These are phyloP conservation scores for Solen grandis DNA, from an alignment of 1,140 invertebrate genomes.

Conservation along the genomic window DNA sequence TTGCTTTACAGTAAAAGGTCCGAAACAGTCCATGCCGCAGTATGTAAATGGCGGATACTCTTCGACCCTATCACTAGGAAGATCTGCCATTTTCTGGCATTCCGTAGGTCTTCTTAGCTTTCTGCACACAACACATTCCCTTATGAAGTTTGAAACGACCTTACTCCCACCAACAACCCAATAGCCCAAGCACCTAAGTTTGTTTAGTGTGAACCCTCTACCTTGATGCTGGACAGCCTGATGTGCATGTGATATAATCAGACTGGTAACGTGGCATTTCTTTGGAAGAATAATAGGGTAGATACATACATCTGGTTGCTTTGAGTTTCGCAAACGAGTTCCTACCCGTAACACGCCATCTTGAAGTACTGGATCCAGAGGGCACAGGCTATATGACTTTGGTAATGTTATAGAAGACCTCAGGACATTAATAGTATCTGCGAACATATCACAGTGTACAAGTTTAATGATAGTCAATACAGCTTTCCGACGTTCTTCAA, in stretches of 20 bases:
- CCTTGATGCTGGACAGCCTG: constrained; percentile 49
- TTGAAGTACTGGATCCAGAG: constrained; percentile 29
- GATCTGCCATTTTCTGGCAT: constrained; percentile 53
- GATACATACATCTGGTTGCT: not conserved
- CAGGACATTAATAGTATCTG: constrained; percentile 16
- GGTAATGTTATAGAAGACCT: not conserved
- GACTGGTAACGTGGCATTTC: constrained; percentile 22
- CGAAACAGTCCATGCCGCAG: constrained; percentile 62
- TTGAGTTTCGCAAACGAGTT: constrained; percentile 26
- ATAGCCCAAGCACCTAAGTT: constrained; percentile 35
- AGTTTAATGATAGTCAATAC: constrained; percentile 35
- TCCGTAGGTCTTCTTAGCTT: constrained; percentile 9
- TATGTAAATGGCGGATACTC: constrained; percentile 52
- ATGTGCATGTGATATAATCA: constrained; percentile 42
- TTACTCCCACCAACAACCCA: constrained; percentile 43
- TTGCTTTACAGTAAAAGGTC: constrained; percentile 58
- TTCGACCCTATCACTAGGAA: constrained; percentile 52
- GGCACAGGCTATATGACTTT: constrained; percentile 10
- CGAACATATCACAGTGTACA: constrained; percentile 15
- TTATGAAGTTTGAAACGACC: constrained; percentile 23
- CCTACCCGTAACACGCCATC: constrained; percentile 40
- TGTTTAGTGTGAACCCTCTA: constrained; percentile 44
- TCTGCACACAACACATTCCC: constrained; percentile 44
- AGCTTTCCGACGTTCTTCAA: constrained; percentile 1
- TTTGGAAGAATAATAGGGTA: constrained; percentile 43